Evolutionary conservation across 2,797 vertebrate genomes (phyloP).

Genomic region (Pseudocheirus occidentalis): DNA sequence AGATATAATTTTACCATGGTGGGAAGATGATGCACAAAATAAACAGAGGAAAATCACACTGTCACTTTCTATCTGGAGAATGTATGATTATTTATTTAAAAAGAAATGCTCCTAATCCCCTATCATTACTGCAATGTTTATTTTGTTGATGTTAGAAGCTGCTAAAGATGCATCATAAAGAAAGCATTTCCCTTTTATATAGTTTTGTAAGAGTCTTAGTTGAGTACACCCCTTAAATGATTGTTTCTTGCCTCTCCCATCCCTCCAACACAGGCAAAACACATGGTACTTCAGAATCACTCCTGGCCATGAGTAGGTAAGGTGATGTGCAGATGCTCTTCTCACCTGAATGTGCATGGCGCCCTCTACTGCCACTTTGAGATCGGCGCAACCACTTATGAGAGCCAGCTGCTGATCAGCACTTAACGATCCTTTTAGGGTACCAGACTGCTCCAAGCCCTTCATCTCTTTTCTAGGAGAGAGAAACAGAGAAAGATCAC

Average conservation of each 20-base stretch:
- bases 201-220: background rate
- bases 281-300: background rate
- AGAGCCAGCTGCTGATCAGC: conserved; percentile 88
- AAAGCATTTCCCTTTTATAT: background rate
- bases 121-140: background rate
- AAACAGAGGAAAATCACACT: background rate
- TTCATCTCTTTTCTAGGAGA: conserved; percentile 89
- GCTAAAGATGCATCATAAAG: background rate
- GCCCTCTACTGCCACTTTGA: conserved; percentile 90
- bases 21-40: background rate
- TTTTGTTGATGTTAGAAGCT: background rate
- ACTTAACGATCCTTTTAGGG: conserved; percentile 89
- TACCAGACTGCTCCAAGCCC: conserved; percentile 87
- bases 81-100: background rate
- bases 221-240: too few relatives aligned
- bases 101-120: background rate
- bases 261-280: background rate
- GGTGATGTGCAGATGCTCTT: background rate
- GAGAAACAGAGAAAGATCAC: conserved; percentile 22
- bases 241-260: background rate
- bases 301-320: accelerated
- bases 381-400: conserved; percentile 88
- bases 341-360: conserved; percentile 95
- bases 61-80: background rate
- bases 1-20: background rate